Percentiles rank a stretch among this genome's conserved stretches.
Conservation (phyloP, 2,888 invertebrate genomes). For the Chloromyia formosa region DNA sequence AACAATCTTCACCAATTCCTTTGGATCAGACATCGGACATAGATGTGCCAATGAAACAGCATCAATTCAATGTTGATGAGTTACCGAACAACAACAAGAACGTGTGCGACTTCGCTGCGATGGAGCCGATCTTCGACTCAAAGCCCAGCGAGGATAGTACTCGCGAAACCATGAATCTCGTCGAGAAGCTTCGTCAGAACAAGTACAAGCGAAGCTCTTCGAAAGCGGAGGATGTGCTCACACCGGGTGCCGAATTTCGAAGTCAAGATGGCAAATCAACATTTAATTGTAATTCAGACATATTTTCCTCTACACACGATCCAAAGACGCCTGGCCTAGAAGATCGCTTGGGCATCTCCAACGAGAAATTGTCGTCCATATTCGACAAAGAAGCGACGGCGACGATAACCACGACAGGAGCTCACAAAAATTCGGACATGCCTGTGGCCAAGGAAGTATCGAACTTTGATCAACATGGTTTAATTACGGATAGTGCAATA, state of each 20-base stretch:
- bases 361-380: background rate
- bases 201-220: conserved; percentile 71
- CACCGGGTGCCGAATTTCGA: background rate
- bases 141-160: conserved; percentile 70
- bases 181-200: conserved; percentile 79
- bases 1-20: conserved; percentile 2
- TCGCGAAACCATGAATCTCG: conserved; percentile 82
- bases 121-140: conserved; percentile 45
- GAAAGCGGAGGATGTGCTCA: conserved; percentile 64
- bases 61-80: conserved; percentile 32
- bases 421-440: background rate
- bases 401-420: background rate
- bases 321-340: background rate
- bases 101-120: background rate
- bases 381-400: conserved; percentile 24
- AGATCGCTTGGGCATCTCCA: background rate
- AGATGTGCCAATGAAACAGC: conserved; percentile 12
- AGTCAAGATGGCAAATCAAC: conserved; percentile 3
- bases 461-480: conserved; percentile 47
- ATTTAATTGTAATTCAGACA: conserved; percentile 8
- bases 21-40: background rate
- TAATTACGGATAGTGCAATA: conserved; percentile 51
- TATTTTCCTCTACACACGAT: background rate
- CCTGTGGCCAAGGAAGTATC: background rate
- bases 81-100: conserved; percentile 25